Conservation (phyloP, 2,797 vertebrate genomes). For the Numenius phaeopus region DNA sequence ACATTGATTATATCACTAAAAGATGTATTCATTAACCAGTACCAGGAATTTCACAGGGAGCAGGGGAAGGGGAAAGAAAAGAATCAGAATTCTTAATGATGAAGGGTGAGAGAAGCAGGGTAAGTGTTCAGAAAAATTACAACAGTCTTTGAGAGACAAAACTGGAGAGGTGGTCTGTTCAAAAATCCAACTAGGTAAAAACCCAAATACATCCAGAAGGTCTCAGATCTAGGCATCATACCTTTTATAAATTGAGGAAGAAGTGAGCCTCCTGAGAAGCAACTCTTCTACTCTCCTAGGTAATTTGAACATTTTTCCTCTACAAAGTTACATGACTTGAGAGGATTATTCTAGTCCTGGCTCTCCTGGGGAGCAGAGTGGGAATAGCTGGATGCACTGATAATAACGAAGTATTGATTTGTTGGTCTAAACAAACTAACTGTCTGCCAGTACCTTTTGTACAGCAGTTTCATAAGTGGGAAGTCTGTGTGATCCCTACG, state of each 20-base stretch:
- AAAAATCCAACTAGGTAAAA: background rate
- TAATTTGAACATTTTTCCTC: background rate
- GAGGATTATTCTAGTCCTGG: background rate
- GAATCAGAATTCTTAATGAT: background rate
- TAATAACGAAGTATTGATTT: background rate
- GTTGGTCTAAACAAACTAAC: background rate
- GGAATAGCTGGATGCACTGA: background rate
- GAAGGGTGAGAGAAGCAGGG: accelerated
- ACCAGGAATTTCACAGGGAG: background rate
- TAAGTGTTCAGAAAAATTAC: background rate
- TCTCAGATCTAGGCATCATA: background rate
- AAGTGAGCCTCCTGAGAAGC: background rate
- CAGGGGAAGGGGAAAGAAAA: background rate
- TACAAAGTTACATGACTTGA: background rate
- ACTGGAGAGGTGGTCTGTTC: background rate
- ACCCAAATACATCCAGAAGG: background rate
- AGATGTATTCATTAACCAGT: background rate
- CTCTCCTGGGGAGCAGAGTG: background rate
- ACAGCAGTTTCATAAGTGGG: background rate
- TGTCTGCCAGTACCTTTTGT: background rate
- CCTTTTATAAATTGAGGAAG: background rate
- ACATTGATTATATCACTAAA: background rate
- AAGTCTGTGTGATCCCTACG: background rate
- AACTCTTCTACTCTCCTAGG: background rate
- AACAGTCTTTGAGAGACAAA: background rate